These are phyloP conservation scores for Willisornis vidua DNA, from an alignment of 2,113 vertebrate species.

Conservation along the genomic window DNA sequence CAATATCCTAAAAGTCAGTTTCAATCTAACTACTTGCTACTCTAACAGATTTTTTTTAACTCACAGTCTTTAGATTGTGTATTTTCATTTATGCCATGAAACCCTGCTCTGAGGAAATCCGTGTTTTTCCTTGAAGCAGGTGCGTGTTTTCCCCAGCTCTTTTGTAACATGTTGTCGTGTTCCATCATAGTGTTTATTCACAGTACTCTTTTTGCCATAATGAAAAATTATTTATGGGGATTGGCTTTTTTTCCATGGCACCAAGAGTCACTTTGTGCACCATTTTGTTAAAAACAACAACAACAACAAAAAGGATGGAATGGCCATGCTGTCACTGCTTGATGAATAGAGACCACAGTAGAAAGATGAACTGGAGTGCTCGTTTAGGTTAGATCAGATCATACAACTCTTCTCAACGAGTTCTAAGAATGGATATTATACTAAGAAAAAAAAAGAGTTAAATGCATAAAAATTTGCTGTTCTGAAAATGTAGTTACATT, in stretches of 20 bases:
- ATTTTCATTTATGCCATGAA: constrained; percentile 3
- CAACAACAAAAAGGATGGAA: constrained; percentile 72
- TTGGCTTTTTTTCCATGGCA: constrained; percentile 52
- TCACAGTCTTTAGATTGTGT: neutral
- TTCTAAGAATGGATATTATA: constrained; percentile 22
- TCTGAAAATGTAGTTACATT: neutral
- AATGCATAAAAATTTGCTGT: neutral
- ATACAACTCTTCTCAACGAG: constrained; percentile 49
- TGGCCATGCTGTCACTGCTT: constrained; percentile 84
- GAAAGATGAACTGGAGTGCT: constrained; percentile 74
- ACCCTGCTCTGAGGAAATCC: neutral
- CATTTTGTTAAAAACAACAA: constrained; percentile 59
- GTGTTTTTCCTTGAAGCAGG: neutral
- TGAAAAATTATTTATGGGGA: constrained; percentile 62
- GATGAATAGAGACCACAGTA: constrained; percentile 86
- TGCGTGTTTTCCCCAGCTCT: neutral
- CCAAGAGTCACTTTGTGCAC: constrained; percentile 18
- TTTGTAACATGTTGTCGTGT: neutral
- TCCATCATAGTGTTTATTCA: constrained; percentile 46
- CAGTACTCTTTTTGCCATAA: constrained; percentile 39
- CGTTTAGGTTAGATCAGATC: constrained; percentile 78
- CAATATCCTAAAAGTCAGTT: neutral
- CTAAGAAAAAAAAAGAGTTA: neutral
- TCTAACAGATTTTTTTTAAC: neutral
- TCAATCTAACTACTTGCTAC: constrained; percentile 14